A percentile compares a stretch with the other conserved stretches of the same genome.
phyloP scores from a whole-genome alignment of 2,888 invertebrate genomes.

The Steinernema hermaphroditum region DNA sequence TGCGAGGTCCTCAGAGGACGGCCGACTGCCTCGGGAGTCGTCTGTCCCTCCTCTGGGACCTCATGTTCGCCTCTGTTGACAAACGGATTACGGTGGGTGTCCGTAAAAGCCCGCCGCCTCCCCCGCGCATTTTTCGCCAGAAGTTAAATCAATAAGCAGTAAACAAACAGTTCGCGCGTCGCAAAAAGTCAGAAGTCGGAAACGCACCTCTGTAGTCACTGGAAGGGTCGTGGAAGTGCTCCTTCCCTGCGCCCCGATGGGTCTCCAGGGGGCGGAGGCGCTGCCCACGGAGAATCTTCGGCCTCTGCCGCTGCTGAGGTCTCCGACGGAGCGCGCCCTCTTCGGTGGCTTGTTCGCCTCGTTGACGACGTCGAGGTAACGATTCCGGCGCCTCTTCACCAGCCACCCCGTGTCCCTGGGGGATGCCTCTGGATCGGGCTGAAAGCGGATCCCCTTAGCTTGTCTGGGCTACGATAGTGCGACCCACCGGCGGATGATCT shows the following conservation, averaged over 20 bases:
- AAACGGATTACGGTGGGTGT: conserved; percentile 26
- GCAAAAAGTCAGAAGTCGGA: neutral
- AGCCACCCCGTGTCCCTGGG: conserved; percentile 52
- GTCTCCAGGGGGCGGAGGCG: neutral
- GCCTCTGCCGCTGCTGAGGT: neutral
- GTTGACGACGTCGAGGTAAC: conserved; percentile 45
- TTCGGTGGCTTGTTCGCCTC: conserved; percentile 31
- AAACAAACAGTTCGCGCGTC: neutral
- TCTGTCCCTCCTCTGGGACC: neutral
- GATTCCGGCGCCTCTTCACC: conserved; percentile 51
- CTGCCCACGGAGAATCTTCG: conserved; percentile 8
- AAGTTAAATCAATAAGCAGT: conserved; percentile 7
- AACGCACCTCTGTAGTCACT: neutral
- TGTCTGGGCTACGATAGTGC: too few relatives aligned
- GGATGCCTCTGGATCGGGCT: conserved; percentile 40
- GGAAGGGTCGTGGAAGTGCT: neutral
- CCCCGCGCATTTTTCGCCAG: conserved; percentile 14
- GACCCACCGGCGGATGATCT: conserved; percentile 26
- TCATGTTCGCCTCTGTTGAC: conserved; percentile 26
- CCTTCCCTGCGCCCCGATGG: neutral
- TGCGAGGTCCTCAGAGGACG: neutral
- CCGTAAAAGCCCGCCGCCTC: conserved; percentile 20
- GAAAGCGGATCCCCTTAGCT: too few relatives aligned
- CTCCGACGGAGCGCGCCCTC: conserved; percentile 20
- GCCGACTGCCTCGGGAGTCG: conserved; percentile 6